Percentiles rank a stretch among this genome's conserved stretches.
These are phyloP conservation scores for Gymnothorax reevesii DNA, from an alignment of 2,797 vertebrate genomes.

Conservation along the genomic window DNA sequence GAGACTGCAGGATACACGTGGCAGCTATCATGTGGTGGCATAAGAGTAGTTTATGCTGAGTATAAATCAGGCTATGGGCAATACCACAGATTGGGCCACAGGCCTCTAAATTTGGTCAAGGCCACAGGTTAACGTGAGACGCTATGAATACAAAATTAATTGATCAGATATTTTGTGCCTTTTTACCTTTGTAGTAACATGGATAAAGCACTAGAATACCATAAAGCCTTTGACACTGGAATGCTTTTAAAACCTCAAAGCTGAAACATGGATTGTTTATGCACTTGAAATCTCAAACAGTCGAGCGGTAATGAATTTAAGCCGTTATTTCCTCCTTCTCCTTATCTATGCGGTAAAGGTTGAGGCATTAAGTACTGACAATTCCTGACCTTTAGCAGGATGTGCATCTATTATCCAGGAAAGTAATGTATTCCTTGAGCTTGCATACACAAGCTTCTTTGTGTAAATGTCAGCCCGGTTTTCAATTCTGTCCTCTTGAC, in stretches of 20 bases:
- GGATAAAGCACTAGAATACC: not conserved
- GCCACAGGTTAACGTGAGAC: not conserved
- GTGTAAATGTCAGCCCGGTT: slow-evolving; percentile 42
- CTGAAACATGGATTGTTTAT: not conserved
- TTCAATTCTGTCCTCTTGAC: slow-evolving; percentile 18
- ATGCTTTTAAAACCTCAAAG: not conserved
- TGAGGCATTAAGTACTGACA: slow-evolving; percentile 68
- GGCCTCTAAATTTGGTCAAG: not conserved
- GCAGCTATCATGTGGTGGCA: too few relatives aligned
- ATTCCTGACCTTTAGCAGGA: slow-evolving; percentile 65
- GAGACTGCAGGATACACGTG: too few relatives aligned
- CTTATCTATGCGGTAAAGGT: slow-evolving; percentile 64
- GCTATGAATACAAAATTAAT: not conserved
- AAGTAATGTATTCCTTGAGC: slow-evolving; percentile 64
- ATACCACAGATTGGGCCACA: too few relatives aligned
- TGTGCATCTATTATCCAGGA: slow-evolving; percentile 66
- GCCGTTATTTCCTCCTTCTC: slow-evolving; percentile 7
- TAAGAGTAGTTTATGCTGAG: too few relatives aligned
- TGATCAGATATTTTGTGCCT: not conserved
- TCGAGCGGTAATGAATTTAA: slow-evolving; percentile 27
- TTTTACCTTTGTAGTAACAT: not conserved
- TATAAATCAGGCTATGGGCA: too few relatives aligned
- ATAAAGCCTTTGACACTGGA: not conserved
- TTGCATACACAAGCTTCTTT: slow-evolving; percentile 41
- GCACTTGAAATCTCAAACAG: not conserved